These are phyloP conservation scores for Azemiops feae DNA, from an alignment of 2,113 vertebrate species.

Conservation along the genomic window DNA sequence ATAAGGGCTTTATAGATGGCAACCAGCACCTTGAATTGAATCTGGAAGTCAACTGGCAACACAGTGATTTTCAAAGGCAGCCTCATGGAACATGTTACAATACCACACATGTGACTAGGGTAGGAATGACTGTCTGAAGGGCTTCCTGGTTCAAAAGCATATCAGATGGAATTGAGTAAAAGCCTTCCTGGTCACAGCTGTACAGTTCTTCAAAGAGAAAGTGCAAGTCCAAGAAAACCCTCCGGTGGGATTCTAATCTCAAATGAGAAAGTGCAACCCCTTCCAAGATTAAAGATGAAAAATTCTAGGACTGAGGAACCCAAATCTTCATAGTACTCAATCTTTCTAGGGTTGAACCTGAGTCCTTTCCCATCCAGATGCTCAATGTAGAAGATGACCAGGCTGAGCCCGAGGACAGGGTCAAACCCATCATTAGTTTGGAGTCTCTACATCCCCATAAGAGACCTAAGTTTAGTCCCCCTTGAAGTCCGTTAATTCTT, in stretches of 20 bases:
- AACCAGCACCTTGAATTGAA: neutral
- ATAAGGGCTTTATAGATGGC: neutral
- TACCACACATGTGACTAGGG: neutral
- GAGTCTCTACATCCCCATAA: too few species aligned
- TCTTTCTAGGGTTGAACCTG: neutral
- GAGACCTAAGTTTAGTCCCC: too few species aligned
- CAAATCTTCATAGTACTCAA: neutral
- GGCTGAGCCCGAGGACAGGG: neutral
- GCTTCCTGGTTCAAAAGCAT: neutral
- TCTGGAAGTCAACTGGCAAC: neutral
- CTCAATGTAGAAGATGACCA: neutral
- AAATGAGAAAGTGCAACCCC: neutral
- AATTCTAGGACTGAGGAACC: neutral
- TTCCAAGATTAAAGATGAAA: neutral
- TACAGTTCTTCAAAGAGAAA: neutral
- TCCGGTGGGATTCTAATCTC: neutral
- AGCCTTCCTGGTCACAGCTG: neutral
- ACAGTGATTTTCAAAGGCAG: neutral
- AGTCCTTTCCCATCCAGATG: neutral
- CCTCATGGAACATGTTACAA: neutral
- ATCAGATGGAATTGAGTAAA: neutral
- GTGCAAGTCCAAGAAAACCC: neutral
- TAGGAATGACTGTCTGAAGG: neutral
- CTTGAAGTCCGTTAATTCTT: too few species aligned
- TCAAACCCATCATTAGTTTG: neutral